Percentiles rank a stretch among this genome's conserved stretches.
These are phyloP conservation scores for Azemiops feae DNA, from an alignment of 2,113 vertebrate genomes.

Conservation along the genomic window DNA sequence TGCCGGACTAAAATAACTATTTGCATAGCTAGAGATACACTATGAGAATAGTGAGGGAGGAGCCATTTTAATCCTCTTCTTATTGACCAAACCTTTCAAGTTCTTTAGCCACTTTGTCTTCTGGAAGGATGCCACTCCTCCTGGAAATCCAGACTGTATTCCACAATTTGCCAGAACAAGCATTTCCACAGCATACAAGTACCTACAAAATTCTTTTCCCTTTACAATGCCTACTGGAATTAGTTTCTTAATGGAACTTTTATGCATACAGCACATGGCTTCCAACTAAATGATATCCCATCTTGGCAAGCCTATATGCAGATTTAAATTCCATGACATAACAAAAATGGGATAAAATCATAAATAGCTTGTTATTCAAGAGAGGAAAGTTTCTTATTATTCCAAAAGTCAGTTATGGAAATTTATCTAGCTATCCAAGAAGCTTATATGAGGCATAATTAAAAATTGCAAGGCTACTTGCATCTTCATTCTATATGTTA, in stretches of 20 bases:
- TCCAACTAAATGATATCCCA: not conserved
- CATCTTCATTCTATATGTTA: not conserved
- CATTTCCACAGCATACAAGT: not conserved
- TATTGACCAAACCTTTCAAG: not conserved
- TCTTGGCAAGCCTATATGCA: not conserved
- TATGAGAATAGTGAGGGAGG: not conserved
- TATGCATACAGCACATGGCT: not conserved
- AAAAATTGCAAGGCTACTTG: not conserved
- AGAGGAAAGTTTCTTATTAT: not conserved
- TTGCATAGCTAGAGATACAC: not conserved
- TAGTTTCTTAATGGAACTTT: not conserved
- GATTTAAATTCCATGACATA: not conserved
- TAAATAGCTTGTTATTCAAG: not conserved
- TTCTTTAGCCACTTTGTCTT: not conserved
- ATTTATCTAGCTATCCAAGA: not conserved
- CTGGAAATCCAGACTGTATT: not conserved
- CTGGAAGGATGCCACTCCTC: not conserved
- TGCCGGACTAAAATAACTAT: not conserved
- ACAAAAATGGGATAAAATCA: not conserved
- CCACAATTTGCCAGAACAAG: not conserved
- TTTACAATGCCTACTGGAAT: not conserved
- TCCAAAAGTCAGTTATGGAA: not conserved
- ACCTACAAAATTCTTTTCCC: not conserved
- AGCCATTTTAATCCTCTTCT: not conserved
- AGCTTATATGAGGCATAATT: not conserved